Evolutionary conservation across 2,113 vertebrate species (phyloP), one percentile per base, ranked within the genome.

Genomic region (Hylia prasina): DNA sequence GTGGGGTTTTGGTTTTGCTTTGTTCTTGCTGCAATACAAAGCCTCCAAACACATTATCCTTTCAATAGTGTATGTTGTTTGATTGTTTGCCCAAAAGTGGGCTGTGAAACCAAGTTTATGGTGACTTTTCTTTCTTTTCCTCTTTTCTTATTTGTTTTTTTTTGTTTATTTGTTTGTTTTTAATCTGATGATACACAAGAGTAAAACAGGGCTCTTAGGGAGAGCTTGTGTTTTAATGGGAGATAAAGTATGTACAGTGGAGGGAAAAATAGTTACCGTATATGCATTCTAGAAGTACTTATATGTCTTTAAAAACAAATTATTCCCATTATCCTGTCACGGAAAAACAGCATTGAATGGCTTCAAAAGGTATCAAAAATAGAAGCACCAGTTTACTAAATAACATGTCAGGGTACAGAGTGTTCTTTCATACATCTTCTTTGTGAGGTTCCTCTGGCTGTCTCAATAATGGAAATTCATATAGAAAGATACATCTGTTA

Each of bases 311-410:
- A 86, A 94, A 87, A 93, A 54, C 30, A 90, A 90, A 65, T 17
- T 58, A 90, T 90, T 94, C 50, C 25, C 76, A 35, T 94, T 95
- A 78, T 50, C 35, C n/a, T 91, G 35, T 91, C 30, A 65, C 3
- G 3, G 58, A 4, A 37, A 57, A 65, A 37, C 54, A 15, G 2
- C 13, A 28, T 1, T 61, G 16, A 60, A 21, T 48, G 83, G 53
- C 57, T 75, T 82, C 14, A 81, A 56, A 73, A 82, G 51, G 27
- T 42, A 77, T 58, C 20, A 90, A 89, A 95, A 94, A 83, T 50
- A 94, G 87, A 91, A 90, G n/a, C 35, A 90, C 31, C 21, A 10
- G 13, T 87, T 91, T 93, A 86, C 84, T 82, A 90, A 95, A 53
- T 66, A 79, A 61, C 6, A 2, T 9, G 4, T 72, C 54, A 51